phyloP scores from a whole-genome alignment of 2,888 invertebrate genomes.

The Aspidiotus rigidus region DNA sequence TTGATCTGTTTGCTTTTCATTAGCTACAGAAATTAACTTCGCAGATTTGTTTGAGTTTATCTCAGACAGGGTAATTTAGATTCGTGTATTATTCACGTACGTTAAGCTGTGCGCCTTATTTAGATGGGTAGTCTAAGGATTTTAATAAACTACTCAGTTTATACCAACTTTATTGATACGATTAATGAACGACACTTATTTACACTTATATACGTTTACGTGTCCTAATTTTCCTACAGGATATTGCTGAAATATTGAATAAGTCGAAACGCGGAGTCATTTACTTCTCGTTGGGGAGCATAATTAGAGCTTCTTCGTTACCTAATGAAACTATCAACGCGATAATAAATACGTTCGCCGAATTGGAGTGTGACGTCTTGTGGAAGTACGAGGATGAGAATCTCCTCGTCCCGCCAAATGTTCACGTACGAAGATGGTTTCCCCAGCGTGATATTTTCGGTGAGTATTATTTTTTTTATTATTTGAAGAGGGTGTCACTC shows the following conservation, averaged over 20 bases:
- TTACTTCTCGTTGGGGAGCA: constrained; percentile 35
- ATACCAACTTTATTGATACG: no score
- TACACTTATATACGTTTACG: no score
- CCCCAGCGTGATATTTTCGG: constrained; percentile 34
- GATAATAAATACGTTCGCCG: constrained; percentile 32
- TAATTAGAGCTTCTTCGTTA: constrained; percentile 28
- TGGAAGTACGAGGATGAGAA: constrained; percentile 34
- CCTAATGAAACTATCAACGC: constrained; percentile 29
- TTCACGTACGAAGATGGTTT: constrained; percentile 34
- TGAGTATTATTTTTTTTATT: neutral
- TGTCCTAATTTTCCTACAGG: constrained; percentile 15
- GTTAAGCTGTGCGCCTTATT: no score
- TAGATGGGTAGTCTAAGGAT: no score
- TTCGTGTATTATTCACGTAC: no score
- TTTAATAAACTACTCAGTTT: no score
- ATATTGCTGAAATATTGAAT: constrained; percentile 31
- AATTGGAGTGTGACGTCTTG: constrained; percentile 31
- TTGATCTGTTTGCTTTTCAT: no score
- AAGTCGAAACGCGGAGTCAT: constrained; percentile 34
- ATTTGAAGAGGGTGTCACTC: neutral
- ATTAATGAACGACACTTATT: no score
- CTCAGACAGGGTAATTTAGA: no score
- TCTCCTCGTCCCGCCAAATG: constrained; percentile 25
- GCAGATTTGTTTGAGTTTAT: no score
- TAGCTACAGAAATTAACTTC: no score